Base-by-base conservation (phyloP, 2,113 vertebrate genomes). In the Camelus dromedarius region DNA sequence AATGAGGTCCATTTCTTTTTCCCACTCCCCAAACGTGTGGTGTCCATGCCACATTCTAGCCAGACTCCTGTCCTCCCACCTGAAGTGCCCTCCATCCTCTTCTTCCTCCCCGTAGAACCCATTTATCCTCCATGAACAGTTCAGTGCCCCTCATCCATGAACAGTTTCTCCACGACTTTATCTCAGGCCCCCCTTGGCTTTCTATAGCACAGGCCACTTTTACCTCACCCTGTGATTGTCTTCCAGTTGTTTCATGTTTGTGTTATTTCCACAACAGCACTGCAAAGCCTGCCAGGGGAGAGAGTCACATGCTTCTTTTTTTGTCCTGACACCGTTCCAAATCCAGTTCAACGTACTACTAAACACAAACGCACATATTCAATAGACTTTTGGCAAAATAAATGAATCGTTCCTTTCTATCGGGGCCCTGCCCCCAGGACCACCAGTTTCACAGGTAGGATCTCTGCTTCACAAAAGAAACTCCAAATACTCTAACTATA, bases 401-500 rank as follows among this genome's bases (percentile, higher is more conserved):
- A 89, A 70, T 2, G 5, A 42, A 22, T 42, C 73, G 8, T 58
- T 73, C 46, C 9, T 81, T 26, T 95, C 58, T 54, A 6, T 86
- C 48, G n/a, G 46, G 89, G 46, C 28, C 46, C 38, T 48, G 83
- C 66, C 38, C 35, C 15, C 35, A 66, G 26, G 10, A 32, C 38
- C 35, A 80, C 89, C 83, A 93, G 60, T 77, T 90, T 90, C 32
- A 86, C 24, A 66, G 62, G 75, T 42, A 15, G 50, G 5, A 28
- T 93, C 50, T 52, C n/a, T 50, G 42, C 30, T 80, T 72, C 60
- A 67, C 66, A 81, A 70, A 83, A 77, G 52, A 89, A 95, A 96
- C 88, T 35, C 66, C 50, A 82, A 77, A 67, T 11, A 35, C 30
- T 70, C 6, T 15, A 82, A 64, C 62, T 75, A 35, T 81, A 91